phyloP scores from a whole-genome alignment of 2,888 invertebrate genomes.

The Ichneumon xanthorius region DNA sequence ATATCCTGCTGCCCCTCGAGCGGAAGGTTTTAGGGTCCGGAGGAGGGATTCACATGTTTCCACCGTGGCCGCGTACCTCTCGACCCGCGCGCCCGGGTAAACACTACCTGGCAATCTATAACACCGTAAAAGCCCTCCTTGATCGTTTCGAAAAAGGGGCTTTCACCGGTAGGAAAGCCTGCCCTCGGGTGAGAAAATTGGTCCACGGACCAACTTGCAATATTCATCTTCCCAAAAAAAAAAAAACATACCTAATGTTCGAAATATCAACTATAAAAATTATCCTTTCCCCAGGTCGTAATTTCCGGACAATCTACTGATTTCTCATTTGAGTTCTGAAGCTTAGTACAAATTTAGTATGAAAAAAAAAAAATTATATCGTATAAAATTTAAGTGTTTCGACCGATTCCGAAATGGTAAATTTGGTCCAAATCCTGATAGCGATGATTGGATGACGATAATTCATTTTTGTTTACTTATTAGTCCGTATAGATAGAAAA shows the following conservation, averaged over 20 bases:
- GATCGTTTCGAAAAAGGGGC: conserved; percentile 54
- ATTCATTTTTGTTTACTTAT: no score
- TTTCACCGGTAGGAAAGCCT: conserved; percentile 24
- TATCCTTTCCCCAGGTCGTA: no score
- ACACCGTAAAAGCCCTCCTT: conserved; percentile 49
- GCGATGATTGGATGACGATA: neutral
- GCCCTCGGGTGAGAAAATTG: conserved; percentile 46
- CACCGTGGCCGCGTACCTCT: conserved; percentile 30
- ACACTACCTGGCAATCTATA: conserved; percentile 51
- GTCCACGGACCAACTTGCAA: neutral
- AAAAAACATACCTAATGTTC: neutral
- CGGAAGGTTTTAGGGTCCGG: conserved; percentile 3
- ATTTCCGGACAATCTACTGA: no score
- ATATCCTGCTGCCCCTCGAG: conserved; percentile 11
- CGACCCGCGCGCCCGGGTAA: conserved; percentile 40
- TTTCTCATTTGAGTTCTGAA: no score
- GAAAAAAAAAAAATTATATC: no score
- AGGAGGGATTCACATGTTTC: conserved; percentile 26
- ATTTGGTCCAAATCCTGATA: neutral
- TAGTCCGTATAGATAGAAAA: neutral
- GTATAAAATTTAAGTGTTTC: neutral
- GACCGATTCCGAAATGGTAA: no score
- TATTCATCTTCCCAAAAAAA: neutral
- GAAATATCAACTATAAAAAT: neutral
- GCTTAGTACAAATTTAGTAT: no score